phyloP scores from a whole-genome alignment of 2,888 invertebrate species.

The Leptinotarsa rubiginosa region DNA sequence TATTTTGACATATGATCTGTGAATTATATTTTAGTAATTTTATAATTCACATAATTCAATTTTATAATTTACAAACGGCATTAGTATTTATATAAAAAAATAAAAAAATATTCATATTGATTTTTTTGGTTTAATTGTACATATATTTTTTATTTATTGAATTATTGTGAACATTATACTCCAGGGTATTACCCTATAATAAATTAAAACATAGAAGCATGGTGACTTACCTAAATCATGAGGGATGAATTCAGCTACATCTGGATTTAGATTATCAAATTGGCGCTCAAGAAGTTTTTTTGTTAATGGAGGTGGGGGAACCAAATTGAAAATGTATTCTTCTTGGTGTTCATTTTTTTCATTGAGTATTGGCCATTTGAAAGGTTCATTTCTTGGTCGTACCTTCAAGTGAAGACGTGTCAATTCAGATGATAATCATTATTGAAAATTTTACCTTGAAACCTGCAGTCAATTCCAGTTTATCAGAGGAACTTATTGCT shows the following conservation, averaged over 20 bases:
- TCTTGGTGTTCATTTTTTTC: slow-evolving; percentile 60
- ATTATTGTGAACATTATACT: no score
- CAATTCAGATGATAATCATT: no score
- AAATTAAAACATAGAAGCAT: not conserved
- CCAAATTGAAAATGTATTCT: slow-evolving; percentile 70
- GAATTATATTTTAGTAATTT: no score
- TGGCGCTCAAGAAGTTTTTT: slow-evolving; percentile 68
- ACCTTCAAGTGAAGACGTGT: slow-evolving; percentile 68
- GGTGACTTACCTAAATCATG: slow-evolving; percentile 46
- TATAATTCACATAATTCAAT: no score
- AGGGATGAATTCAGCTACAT: slow-evolving; percentile 89
- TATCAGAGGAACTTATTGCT: slow-evolving; percentile 87
- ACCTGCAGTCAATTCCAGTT: slow-evolving; percentile 80
- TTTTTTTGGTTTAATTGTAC: no score
- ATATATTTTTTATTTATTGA: no score
- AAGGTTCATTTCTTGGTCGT: slow-evolving; percentile 84
- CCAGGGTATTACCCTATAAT: no score
- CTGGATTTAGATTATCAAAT: slow-evolving; percentile 80
- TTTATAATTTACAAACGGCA: no score
- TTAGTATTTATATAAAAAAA: no score
- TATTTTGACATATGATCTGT: no score
- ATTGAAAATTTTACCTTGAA: slow-evolving; percentile 72
- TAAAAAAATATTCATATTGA: no score
- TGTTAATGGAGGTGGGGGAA: slow-evolving; percentile 80
- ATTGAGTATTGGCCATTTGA: slow-evolving; percentile 89